phyloP scores from a whole-genome alignment of 2,113 vertebrate species.

The Sinocyclocheilus anshuiensis region DNA sequence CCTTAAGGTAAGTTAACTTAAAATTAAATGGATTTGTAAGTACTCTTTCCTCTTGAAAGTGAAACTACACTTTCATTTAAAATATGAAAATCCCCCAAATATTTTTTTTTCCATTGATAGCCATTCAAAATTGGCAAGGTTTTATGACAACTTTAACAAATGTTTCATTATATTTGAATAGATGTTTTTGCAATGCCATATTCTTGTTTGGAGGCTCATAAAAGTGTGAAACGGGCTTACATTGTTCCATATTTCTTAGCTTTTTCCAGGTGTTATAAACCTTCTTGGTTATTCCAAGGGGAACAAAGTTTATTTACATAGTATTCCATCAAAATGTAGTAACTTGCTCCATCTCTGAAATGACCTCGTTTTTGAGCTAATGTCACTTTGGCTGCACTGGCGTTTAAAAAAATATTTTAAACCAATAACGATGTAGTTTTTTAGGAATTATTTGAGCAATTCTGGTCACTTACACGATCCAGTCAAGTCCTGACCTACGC shows the following conservation, averaged over 20 bases:
- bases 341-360: too few species aligned
- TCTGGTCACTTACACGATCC: too few species aligned
- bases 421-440: too few species aligned
- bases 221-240: not conserved
- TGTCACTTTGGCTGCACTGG: not conserved
- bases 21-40: not conserved
- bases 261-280: not conserved
- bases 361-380: not conserved
- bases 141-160: not conserved
- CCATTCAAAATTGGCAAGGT: not conserved
- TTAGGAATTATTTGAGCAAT: too few species aligned
- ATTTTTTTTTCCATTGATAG: not conserved
- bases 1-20: not conserved
- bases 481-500: too few species aligned
- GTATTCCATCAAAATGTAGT: not conserved
- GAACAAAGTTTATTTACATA: too few species aligned
- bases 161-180: not conserved
- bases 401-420: too few species aligned
- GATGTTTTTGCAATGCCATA: not conserved
- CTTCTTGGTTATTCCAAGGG: not conserved
- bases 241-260: not conserved
- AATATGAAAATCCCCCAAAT: not conserved
- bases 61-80: too few species aligned
- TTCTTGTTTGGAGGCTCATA: not conserved
- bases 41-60: not conserved